Percentiles rank a stretch among this genome's conserved stretches.
These are phyloP conservation scores for Hemitrygon akajei DNA, from an alignment of 2,797 vertebrate genomes.

Conservation along the genomic window DNA sequence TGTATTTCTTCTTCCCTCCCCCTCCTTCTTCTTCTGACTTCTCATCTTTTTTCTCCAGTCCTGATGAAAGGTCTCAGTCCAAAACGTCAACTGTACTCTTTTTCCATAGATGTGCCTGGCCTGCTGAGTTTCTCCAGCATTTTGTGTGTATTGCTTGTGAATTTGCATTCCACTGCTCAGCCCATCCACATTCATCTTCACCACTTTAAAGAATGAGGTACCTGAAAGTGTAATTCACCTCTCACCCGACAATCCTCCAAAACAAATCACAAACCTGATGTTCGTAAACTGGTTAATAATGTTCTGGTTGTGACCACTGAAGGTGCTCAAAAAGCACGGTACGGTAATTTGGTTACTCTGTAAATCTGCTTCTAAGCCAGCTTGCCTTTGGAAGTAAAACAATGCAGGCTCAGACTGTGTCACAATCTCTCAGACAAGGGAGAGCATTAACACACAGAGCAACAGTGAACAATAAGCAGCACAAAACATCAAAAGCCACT, in stretches of 20 bases:
- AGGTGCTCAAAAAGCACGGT: neutral
- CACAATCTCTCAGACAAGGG: neutral
- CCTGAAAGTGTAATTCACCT: neutral
- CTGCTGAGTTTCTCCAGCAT: too few species aligned
- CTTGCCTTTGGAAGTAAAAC: neutral
- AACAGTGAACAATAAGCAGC: neutral
- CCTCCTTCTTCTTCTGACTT: too few species aligned
- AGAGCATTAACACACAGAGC: neutral
- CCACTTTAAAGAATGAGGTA: neutral
- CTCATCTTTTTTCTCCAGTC: too few species aligned
- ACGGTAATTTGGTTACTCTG: neutral
- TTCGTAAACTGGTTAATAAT: neutral
- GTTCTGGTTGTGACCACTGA: neutral
- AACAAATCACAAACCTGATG: neutral
- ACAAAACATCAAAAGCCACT: neutral
- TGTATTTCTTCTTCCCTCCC: too few species aligned
- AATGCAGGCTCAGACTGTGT: neutral
- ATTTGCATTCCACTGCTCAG: neutral
- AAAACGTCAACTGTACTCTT: too few species aligned
- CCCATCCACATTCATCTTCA: neutral
- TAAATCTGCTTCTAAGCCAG: neutral
- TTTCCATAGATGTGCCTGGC: too few species aligned
- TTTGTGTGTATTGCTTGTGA: too few species aligned
- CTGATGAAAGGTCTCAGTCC: too few species aligned
- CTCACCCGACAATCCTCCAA: neutral